Percentiles rank a stretch among this genome's conserved stretches.
phyloP scores from a whole-genome alignment of 2,797 vertebrate genomes.

The Spinus pinus region DNA sequence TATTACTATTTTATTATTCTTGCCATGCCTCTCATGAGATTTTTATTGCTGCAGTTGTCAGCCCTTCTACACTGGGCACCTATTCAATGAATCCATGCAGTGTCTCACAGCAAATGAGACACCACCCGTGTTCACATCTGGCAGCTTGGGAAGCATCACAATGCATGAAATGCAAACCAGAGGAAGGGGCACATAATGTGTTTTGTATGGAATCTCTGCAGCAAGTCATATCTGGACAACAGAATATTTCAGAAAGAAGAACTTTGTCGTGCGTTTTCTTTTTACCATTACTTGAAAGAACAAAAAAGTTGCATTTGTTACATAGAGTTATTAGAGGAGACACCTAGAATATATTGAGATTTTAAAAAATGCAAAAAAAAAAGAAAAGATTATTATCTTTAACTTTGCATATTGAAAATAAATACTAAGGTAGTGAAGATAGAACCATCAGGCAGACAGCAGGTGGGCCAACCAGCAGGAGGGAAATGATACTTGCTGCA shows the following conservation, averaged over 20 bases:
- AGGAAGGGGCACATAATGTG: background rate
- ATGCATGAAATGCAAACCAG: background rate
- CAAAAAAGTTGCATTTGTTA: background rate
- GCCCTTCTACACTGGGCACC: background rate
- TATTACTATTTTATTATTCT: background rate
- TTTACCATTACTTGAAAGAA: background rate
- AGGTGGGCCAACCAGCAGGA: slow-evolving; percentile 61
- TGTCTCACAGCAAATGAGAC: background rate
- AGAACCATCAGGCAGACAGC: slow-evolving; percentile 61
- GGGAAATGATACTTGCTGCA: slow-evolving; percentile 55
- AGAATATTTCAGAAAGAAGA: background rate
- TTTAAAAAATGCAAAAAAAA: background rate
- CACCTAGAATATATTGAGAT: background rate
- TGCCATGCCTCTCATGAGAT: background rate
- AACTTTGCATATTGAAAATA: slow-evolving; percentile 56
- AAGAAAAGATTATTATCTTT: slow-evolving; percentile 6
- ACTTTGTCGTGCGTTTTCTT: background rate
- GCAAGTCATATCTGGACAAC: background rate
- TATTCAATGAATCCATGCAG: background rate
- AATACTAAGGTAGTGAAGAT: slow-evolving; percentile 38
- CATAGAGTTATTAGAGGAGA: background rate
- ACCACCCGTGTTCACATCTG: background rate
- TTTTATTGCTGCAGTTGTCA: background rate
- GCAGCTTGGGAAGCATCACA: background rate
- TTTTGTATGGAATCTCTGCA: background rate